A percentile compares a stretch with the other conserved stretches of the same genome.
These are phyloP conservation scores for Corythucha ciliata DNA, from an alignment of 2,888 invertebrate species.

Conservation along the genomic window DNA sequence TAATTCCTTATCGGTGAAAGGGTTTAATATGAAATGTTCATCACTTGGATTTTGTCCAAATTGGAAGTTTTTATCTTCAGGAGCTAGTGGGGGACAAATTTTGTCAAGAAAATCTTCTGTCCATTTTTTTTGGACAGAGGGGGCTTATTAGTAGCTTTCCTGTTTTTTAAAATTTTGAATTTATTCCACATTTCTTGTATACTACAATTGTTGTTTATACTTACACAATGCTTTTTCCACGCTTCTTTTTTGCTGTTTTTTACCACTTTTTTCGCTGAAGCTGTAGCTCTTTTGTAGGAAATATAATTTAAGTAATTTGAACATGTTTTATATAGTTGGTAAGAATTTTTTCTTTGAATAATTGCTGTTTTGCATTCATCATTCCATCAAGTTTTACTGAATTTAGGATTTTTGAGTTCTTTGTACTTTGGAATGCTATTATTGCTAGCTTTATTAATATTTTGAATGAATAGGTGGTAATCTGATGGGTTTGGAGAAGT, in stretches of 20 bases:
- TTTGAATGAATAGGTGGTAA: neutral
- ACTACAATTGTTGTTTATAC: neutral
- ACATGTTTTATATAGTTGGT: neutral
- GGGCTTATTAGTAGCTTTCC: no score
- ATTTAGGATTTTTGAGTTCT: neutral
- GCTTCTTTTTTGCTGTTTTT: neutral
- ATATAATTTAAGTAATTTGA: neutral
- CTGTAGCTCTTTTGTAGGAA: neutral
- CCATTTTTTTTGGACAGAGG: no score
- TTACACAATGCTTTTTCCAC: neutral
- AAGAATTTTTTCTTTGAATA: neutral
- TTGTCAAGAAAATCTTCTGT: neutral
- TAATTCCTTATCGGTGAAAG: neutral
- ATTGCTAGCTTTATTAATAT: neutral
- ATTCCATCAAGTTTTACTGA: neutral
- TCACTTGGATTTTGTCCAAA: no score
- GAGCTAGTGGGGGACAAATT: neutral
- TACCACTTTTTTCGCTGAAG: neutral
- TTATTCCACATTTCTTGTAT: neutral
- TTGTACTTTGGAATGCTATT: neutral
- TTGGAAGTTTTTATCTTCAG: neutral
- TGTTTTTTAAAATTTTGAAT: no score
- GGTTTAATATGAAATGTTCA: constrained; percentile 2
- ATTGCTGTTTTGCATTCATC: neutral
- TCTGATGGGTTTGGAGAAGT: neutral